phyloP scores from a whole-genome alignment of 1,140 invertebrate species.

The Dendrolimus punctatus region DNA sequence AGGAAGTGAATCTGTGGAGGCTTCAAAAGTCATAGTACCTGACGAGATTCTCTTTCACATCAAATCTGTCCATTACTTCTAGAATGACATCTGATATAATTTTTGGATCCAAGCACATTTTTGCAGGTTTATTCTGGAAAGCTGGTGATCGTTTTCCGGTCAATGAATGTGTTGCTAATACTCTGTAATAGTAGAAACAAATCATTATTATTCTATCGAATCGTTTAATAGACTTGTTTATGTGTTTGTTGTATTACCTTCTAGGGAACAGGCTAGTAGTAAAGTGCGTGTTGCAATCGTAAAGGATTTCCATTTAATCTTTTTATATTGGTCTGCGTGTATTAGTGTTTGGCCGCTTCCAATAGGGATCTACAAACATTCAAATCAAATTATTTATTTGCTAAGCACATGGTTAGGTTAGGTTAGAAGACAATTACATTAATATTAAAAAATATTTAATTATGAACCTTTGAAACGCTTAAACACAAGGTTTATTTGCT shows the following conservation, averaged over 20 bases:
- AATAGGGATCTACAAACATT: conserved; percentile 39
- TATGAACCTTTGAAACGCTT: too few species aligned
- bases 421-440: too few species aligned
- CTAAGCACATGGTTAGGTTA: too few species aligned
- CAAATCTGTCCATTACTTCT: conserved; percentile 51
- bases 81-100: conserved; percentile 60
- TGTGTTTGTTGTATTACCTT: conserved; percentile 25
- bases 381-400: too few species aligned
- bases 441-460: too few species aligned
- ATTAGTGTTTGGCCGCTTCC: conserved; percentile 51
- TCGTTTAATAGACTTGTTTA: too few species aligned
- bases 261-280: conserved; percentile 57
- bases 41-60: conserved; percentile 57
- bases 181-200: conserved; percentile 34
- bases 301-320: conserved; percentile 65
- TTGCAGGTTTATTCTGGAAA: conserved; percentile 54
- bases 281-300: conserved; percentile 59
- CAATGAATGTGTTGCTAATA: conserved; percentile 60
- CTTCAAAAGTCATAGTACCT: conserved; percentile 25
- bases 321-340: conserved; percentile 48
- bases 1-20: too few species aligned
- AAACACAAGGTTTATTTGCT: too few species aligned
- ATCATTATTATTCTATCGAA: not conserved
- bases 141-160: conserved; percentile 65
- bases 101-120: conserved; percentile 61